Conservation (phyloP, 2,888 invertebrate species). For the Caradrina clavipalpis region DNA sequence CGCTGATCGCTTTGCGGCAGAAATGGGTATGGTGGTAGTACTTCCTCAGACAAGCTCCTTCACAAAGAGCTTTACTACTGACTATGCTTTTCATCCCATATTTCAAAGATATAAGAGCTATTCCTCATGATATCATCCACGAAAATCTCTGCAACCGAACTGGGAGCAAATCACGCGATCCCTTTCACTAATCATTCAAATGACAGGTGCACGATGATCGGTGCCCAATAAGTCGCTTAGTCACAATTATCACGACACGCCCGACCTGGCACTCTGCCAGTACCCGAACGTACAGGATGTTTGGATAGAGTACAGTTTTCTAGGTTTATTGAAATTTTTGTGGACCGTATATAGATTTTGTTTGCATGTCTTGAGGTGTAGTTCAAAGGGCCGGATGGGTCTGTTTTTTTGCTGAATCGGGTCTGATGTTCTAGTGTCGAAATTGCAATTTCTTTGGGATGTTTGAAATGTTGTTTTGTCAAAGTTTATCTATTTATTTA, state of each 20-base stretch:
- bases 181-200: slow-evolving; percentile 37
- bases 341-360: slow-evolving; percentile 18
- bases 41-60: background rate
- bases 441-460: background rate
- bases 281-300: slow-evolving; percentile 65
- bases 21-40: background rate
- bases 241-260: slow-evolving; percentile 51
- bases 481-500: too few species aligned
- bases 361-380: slow-evolving; percentile 12
- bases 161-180: slow-evolving; percentile 23
- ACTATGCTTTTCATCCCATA: background rate
- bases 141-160: background rate
- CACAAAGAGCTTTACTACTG: background rate
- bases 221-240: slow-evolving; percentile 50
- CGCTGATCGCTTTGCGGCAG: too few species aligned
- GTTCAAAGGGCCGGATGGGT: slow-evolving; percentile 14
- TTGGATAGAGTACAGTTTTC: slow-evolving; percentile 43
- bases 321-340: slow-evolving; percentile 41
- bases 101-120: background rate
- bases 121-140: slow-evolving; percentile 10
- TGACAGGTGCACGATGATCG: slow-evolving; percentile 62
- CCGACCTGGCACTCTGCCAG: slow-evolving; percentile 54
- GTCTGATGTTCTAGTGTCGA: background rate
- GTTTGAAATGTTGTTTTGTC: background rate
- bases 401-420: slow-evolving; percentile 18